Percentiles rank a stretch among this genome's conserved stretches.
phyloP scores from a whole-genome alignment of 2,113 vertebrate genomes.

The Oreochromis niloticus region DNA sequence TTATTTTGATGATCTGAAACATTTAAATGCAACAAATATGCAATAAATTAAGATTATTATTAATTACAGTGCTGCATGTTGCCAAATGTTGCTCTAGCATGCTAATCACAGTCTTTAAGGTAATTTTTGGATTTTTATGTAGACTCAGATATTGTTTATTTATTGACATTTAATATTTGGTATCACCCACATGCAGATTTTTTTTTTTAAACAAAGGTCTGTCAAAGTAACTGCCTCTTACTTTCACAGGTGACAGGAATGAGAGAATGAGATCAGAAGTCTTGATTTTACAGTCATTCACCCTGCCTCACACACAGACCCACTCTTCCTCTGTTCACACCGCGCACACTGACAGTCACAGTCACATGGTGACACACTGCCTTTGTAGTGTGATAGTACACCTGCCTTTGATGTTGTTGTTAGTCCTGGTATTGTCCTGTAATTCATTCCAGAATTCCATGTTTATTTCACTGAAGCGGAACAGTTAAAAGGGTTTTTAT shows the following conservation, averaged over 20 bases:
- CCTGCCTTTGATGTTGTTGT: constrained; percentile 46
- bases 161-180: not conserved
- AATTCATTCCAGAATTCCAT: constrained; percentile 40
- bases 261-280: not conserved
- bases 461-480: constrained; percentile 38
- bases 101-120: not conserved
- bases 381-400: constrained; percentile 9
- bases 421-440: constrained; percentile 35
- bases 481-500: constrained; percentile 20
- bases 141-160: not conserved
- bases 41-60: not conserved
- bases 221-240: not conserved
- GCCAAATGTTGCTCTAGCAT: not conserved
- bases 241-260: not conserved
- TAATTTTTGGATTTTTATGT: not conserved
- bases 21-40: not conserved
- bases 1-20: not conserved
- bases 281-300: not conserved
- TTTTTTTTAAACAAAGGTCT: not conserved
- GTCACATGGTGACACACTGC: not conserved
- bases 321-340: not conserved
- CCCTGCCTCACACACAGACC: not conserved
- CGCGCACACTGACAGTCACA: not conserved
- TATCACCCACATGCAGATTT: not conserved
- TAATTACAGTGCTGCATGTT: too few species aligned